Base-by-base conservation (phyloP, 2,113 vertebrate species). In the Atractosteus spatula region DNA sequence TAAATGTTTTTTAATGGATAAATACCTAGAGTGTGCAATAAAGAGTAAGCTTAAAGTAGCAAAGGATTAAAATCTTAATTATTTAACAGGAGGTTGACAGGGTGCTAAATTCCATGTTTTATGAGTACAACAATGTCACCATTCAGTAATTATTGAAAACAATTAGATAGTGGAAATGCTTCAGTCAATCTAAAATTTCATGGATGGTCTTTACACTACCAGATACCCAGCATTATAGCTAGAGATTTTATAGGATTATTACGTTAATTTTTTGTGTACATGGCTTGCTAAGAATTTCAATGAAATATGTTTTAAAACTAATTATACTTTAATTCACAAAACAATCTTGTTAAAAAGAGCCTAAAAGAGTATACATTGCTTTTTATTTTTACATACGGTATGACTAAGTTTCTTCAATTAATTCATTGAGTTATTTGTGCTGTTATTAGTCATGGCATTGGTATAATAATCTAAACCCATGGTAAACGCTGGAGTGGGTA, bases 51-150 rank as follows among this genome's bases (percentile, higher is more conserved):
- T n/a, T 6, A 51, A 51, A 55, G 47, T 66, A 70, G 16, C 6
- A 56, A 3, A n/a, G 55, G 69, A 68, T 54, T 68, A 66, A 73
- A 73, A 73, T 73, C 66, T 68, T 73, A 73, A 44, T 44, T 62
- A 64, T 51, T 55, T 73, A 68, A 68, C 66, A 54, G 55, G 17
- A 62, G 66, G 29, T 68, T 17, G 65, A 43, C 41, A 67, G 68
- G 45, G 10, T 68, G 13, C 41, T 62, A 68, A 73, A 71, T 65
- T 41, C 61, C 16, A 44, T 62, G 56, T 45, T 45, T 54, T 74
- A 68, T 66, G 65, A 68, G 72, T 62, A 17, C 64, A 51, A 44
- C 61, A 68, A 66, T 68, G 66, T 54, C 45, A 57, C 51, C 66
- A 62, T 8, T 11, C 7, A 8, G 72, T 54, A 56, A 74, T 74